phyloP scores from a whole-genome alignment of 2,888 invertebrate species.

The Tetranychus piercei region DNA sequence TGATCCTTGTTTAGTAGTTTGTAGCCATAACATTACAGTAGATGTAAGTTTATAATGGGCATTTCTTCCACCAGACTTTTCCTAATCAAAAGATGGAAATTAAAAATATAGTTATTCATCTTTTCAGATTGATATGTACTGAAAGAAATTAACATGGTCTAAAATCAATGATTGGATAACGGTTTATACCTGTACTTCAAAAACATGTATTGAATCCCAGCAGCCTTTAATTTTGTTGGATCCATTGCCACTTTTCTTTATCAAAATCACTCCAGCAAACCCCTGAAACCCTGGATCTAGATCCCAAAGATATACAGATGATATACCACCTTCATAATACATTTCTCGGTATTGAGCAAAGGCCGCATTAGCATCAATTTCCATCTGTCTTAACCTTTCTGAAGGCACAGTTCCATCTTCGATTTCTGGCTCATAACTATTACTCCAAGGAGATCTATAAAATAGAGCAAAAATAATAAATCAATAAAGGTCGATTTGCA shows the following conservation, averaged over 20 bases:
- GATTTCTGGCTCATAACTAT: constrained; percentile 87
- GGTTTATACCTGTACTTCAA: constrained; percentile 58
- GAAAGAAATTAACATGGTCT: too few species aligned
- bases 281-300: constrained; percentile 95
- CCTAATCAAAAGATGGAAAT: constrained; percentile 37
- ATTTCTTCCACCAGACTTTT: constrained; percentile 75
- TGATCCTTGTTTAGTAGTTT: constrained; percentile 80
- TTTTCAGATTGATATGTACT: background rate
- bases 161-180: background rate
- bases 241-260: constrained; percentile 96
- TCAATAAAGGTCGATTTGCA: background rate
- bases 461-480: background rate
- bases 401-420: constrained; percentile 98
- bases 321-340: constrained; percentile 98
- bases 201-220: constrained; percentile 99
- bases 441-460: constrained; percentile 86
- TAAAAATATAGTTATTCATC: background rate
- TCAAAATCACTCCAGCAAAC: constrained; percentile 85
- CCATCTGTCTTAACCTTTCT: constrained; percentile 77
- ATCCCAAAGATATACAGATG: constrained; percentile 98
- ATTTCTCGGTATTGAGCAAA: constrained; percentile 97
- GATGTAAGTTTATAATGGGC: constrained; percentile 98
- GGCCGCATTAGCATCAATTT: constrained; percentile 93
- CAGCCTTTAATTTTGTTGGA: constrained; percentile 97
- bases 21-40: constrained; percentile 97